These are phyloP conservation scores for Parus major DNA, from an alignment of 2,113 vertebrate species.

Conservation along the genomic window DNA sequence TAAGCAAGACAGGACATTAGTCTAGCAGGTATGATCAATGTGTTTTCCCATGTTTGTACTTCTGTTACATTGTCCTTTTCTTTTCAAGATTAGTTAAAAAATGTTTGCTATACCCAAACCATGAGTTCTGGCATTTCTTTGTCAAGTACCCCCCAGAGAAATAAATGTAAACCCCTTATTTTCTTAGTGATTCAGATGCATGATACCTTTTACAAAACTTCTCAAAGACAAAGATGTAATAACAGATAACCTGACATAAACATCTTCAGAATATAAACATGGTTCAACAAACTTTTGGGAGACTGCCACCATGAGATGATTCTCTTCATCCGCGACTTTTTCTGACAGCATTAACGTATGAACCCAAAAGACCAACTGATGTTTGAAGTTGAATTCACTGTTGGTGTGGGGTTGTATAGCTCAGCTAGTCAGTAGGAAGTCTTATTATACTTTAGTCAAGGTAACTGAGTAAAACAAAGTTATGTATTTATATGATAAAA, in stretches of 20 bases:
- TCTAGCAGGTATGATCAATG: not conserved
- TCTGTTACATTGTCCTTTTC: not conserved
- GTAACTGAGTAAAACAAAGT: not conserved
- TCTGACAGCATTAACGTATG: not conserved
- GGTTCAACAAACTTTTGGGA: not conserved
- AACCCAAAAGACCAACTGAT: not conserved
- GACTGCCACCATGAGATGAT: not conserved
- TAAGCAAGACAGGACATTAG: not conserved
- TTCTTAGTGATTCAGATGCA: not conserved
- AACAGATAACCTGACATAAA: not conserved
- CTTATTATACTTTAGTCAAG: not conserved
- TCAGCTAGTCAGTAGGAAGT: not conserved
- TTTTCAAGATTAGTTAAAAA: not conserved
- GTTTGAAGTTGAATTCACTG: not conserved
- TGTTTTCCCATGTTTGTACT: not conserved
- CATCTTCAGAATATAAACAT: not conserved
- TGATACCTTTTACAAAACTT: not conserved
- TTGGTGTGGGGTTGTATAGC: not conserved
- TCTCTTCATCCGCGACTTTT: not conserved
- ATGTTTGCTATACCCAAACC: slow-evolving; percentile 13
- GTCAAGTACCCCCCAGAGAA: not conserved
- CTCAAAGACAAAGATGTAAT: not conserved
- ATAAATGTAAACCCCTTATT: not conserved
- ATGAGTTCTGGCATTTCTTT: not conserved
- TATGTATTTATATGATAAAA: not conserved